Percentiles rank a stretch among this genome's conserved stretches.
Evolutionary conservation across 2,888 invertebrate genomes (phyloP).

Genomic region (Drosophila birchii): DNA sequence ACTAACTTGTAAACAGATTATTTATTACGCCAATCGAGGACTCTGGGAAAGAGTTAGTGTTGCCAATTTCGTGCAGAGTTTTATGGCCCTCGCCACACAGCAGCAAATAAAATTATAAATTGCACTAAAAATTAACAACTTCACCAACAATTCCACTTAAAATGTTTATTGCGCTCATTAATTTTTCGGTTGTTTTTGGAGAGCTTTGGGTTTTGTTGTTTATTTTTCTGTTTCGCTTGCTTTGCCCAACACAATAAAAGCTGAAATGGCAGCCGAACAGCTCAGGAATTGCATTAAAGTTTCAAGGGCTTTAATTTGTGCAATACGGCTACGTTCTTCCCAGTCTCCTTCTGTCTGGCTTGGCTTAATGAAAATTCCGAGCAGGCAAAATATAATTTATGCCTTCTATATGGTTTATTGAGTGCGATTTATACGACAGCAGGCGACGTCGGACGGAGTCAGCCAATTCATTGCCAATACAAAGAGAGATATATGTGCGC

Average conservation of each 20-base stretch:
- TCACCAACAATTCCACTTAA: constrained; percentile 81
- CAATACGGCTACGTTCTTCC: constrained; percentile 2
- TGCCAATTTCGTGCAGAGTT: constrained; percentile 71
- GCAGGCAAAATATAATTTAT: constrained; percentile 69
- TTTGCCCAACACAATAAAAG: constrained; percentile 46
- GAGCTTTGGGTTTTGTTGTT: constrained; percentile 41
- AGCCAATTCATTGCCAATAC: constrained; percentile 52
- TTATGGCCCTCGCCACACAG: constrained; percentile 76
- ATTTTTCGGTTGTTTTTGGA: constrained; percentile 68
- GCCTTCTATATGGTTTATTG: constrained; percentile 75
- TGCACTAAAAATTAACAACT: constrained; percentile 82
- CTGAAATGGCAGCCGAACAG: constrained; percentile 25
- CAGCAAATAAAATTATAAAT: constrained; percentile 63
- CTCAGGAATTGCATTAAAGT: constrained; percentile 70
- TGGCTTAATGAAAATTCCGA: constrained; percentile 48
- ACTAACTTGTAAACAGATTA: constrained; percentile 80
- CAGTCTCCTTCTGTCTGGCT: constrained; percentile 20
- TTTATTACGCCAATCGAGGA: constrained; percentile 66
- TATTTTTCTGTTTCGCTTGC: constrained; percentile 12
- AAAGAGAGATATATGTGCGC: constrained; percentile 37
- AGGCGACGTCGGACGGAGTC: constrained; percentile 57
- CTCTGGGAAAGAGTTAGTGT: constrained; percentile 39
- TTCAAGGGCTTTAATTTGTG: constrained; percentile 72
- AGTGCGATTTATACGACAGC: constrained; percentile 76
- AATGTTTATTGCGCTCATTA: constrained; percentile 81